Evolutionary conservation across 1,140 invertebrate species (phyloP).

Genomic region (Papilio aristodemus): DNA sequence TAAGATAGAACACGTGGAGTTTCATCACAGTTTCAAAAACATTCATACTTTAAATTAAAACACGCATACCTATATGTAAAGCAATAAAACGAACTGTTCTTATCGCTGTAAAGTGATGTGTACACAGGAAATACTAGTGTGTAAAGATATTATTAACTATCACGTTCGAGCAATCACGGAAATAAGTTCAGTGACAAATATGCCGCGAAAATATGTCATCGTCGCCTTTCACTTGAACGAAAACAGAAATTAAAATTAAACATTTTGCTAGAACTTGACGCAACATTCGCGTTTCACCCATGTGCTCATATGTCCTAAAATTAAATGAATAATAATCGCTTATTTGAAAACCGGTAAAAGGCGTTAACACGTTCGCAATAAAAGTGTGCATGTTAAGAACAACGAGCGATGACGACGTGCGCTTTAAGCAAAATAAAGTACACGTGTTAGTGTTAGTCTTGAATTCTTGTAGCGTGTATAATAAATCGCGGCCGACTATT

Average conservation of each 20-base stretch:
- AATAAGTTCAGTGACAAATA: background rate
- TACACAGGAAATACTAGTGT: background rate
- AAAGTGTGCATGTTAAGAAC: slow-evolving; percentile 12
- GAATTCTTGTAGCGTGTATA: background rate
- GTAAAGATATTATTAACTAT: background rate
- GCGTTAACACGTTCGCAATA: slow-evolving; percentile 1
- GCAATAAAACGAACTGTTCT: background rate
- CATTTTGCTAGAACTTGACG: background rate
- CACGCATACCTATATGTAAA: background rate
- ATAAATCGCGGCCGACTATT: slow-evolving; percentile 5
- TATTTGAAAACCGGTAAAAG: background rate
- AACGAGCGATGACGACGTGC: slow-evolving; percentile 6
- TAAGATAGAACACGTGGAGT: too few species aligned
- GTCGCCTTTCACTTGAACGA: background rate
- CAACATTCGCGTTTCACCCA: background rate
- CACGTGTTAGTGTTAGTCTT: slow-evolving; percentile 12
- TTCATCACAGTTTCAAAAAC: too few species aligned
- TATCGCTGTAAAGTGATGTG: too few species aligned
- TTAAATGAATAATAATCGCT: background rate
- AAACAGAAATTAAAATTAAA: background rate
- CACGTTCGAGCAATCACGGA: background rate
- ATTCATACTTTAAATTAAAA: too few species aligned
- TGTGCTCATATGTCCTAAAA: background rate
- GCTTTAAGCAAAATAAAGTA: slow-evolving; percentile 14
- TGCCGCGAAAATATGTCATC: background rate